Evolutionary conservation across 2,888 invertebrate species (phyloP), one percentile per base, ranked within the genome.

Genomic region (Anoplius nigerrimus): DNA sequence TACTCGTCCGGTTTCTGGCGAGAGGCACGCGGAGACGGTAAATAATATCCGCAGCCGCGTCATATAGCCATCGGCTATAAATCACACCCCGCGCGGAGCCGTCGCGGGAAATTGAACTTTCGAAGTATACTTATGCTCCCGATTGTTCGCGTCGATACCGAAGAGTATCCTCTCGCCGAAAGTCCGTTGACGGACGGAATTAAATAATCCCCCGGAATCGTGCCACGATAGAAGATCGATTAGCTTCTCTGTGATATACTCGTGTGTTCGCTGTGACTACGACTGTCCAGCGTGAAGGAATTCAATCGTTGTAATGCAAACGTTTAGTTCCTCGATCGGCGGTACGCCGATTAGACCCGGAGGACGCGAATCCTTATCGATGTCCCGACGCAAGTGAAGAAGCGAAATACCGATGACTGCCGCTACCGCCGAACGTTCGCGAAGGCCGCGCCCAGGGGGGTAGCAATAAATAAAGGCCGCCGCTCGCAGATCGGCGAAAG

Each of bases 21-120:
- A 34, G 11, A 6, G 34, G 11, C 34, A 6, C 52, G 65, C 62
- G 62, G 51, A 63, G 74, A 59, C 70, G 68, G 77, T 79, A 79
- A 79, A 79, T 79, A 79, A 79, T 79, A 75, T 79, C 72, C 69
- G 62, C 69, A 13, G 34, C 24, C 34, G 66, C 79, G 77, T 75
- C 34, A 70, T 75, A 73, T 71, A 66, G 67, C 34, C 72, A 71
- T 72, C 68, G 61, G 63, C 75, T 65, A 79, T 79, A 79, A 77
- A 79, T 79, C 79, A 79, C 64, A n/a, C n/a, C n/a, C 6, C 34
- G 34, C 11, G 34, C 4, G 34, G 34, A n/a, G 52, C 60, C 27
- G 21, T 62, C 69, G 60, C 8, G 34, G 34, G 34, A 34, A 34
- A 34, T 34, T 34, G 34, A 34, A 34, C 34, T 34, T 34, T 34